Conservation (phyloP, 1,140 invertebrate species). For the Venturia canescens region DNA sequence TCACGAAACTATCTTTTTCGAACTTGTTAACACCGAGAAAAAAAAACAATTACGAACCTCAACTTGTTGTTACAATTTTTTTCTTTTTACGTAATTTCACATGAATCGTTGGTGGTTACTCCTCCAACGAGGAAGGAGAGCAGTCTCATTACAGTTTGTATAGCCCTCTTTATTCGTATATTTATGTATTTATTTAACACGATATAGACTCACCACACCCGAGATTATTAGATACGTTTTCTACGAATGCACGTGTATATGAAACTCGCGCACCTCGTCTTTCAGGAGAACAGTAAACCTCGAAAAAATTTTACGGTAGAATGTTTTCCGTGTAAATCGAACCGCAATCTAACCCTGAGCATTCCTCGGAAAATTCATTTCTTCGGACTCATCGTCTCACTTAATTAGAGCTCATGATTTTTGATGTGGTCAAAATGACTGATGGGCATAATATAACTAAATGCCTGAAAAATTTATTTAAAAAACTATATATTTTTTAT, state of each 20-base stretch:
- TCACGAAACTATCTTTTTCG: slow-evolving; percentile 57
- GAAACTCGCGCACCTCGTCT: slow-evolving; percentile 2
- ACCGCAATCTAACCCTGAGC: no score
- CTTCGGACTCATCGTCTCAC: no score
- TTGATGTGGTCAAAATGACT: no score
- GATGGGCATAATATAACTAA: no score
- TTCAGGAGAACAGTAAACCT: slow-evolving; percentile 1
- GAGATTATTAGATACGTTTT: slow-evolving; percentile 22
- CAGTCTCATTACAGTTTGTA: slow-evolving; percentile 1
- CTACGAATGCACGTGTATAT: neutral
- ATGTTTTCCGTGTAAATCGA: no score
- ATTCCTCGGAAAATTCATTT: no score
- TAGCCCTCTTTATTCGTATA: neutral
- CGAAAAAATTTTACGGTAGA: no score
- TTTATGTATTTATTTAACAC: slow-evolving; percentile 10
- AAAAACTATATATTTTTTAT: no score
- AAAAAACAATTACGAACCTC: slow-evolving; percentile 11
- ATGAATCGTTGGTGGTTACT: neutral
- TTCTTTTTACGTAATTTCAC: slow-evolving; percentile 48
- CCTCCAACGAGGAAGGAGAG: slow-evolving; percentile 5
- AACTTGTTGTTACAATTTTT: slow-evolving; percentile 11
- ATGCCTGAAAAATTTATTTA: no score
- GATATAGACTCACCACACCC: neutral
- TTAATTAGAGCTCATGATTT: neutral
- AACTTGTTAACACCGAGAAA: slow-evolving; percentile 38